These are phyloP conservation scores for Drosophila colorata DNA, from an alignment of 2,888 invertebrate genomes.

Conservation along the genomic window DNA sequence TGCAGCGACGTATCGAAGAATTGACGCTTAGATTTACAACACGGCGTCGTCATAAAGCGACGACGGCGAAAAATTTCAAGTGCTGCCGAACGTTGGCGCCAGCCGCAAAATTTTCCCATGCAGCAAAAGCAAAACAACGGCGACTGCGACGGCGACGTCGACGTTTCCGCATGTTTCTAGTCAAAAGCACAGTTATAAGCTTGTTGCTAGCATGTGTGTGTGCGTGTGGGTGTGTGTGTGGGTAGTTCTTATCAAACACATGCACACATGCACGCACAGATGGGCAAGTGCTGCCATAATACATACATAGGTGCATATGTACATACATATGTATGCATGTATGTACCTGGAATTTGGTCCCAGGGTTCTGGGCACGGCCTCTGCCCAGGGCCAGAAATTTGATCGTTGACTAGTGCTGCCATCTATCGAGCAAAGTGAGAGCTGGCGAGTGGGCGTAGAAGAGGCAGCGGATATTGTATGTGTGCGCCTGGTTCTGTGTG, in stretches of 20 bases:
- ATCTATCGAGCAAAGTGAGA: constrained; percentile 38
- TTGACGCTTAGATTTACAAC: constrained; percentile 42
- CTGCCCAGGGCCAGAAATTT: constrained; percentile 39
- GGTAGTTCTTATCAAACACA: constrained; percentile 38
- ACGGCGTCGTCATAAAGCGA: constrained; percentile 25
- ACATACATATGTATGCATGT: background rate
- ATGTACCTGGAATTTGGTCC: background rate
- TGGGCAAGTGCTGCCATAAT: constrained; percentile 6
- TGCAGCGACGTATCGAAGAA: constrained; percentile 16
- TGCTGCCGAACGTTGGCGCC: constrained; percentile 44
- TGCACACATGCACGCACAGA: constrained; percentile 5
- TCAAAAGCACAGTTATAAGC: constrained; percentile 54
- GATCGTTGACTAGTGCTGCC: constrained; percentile 44
- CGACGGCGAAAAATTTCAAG: constrained; percentile 33
- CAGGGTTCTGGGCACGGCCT: constrained; percentile 12
- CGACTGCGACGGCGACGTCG: constrained; percentile 4
- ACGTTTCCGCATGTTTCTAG: constrained; percentile 66
- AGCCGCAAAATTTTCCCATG: constrained; percentile 53
- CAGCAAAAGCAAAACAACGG: constrained; percentile 12
- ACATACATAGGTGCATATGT: background rate
- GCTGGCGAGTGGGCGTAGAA: constrained; percentile 42
- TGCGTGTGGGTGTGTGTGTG: constrained; percentile 17
- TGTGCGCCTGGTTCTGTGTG: background rate
- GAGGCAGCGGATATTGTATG: constrained; percentile 1
- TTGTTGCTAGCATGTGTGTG: background rate